These are phyloP conservation scores for Dipodomys stephensi DNA, from an alignment of 2,113 vertebrate species.

Conservation along the genomic window DNA sequence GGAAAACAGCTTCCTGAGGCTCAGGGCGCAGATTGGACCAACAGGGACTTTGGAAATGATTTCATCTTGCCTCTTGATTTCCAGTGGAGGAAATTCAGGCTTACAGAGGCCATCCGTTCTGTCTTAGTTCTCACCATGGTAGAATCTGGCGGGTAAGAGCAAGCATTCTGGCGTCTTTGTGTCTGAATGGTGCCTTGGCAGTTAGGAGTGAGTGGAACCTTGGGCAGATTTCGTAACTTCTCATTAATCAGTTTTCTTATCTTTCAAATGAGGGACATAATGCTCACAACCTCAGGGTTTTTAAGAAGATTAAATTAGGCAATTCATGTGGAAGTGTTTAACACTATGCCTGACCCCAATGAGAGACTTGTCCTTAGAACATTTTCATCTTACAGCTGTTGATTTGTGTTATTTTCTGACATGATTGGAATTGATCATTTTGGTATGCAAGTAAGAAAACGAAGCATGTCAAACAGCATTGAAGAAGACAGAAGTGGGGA, in stretches of 20 bases:
- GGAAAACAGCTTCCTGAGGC: background rate
- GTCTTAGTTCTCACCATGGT: constrained; percentile 35
- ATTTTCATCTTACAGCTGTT: background rate
- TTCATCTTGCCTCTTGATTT: constrained; percentile 6
- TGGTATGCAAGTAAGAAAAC: background rate
- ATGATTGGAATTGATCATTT: background rate
- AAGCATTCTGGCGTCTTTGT: constrained; percentile 46
- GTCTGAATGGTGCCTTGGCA: constrained; percentile 68
- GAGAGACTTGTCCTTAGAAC: background rate
- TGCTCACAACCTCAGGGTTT: constrained; percentile 28
- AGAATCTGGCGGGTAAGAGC: background rate
- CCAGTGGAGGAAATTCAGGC: background rate
- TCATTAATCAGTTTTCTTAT: constrained; percentile 66
- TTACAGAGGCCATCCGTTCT: background rate
- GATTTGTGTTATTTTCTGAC: background rate
- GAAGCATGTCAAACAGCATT: background rate
- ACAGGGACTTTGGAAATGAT: background rate
- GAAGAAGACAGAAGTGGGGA: background rate
- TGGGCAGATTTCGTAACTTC: constrained; percentile 69
- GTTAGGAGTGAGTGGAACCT: constrained; percentile 16
- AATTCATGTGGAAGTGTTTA: background rate
- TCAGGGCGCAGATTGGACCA: fast-evolving
- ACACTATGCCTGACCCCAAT: background rate
- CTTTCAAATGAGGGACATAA: constrained; percentile 24
- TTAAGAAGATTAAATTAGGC: constrained; percentile 40